Evolutionary conservation across 2,888 invertebrate genomes (phyloP), one percentile per base, ranked within the genome.

Genomic region (Autographa pulchrina): DNA sequence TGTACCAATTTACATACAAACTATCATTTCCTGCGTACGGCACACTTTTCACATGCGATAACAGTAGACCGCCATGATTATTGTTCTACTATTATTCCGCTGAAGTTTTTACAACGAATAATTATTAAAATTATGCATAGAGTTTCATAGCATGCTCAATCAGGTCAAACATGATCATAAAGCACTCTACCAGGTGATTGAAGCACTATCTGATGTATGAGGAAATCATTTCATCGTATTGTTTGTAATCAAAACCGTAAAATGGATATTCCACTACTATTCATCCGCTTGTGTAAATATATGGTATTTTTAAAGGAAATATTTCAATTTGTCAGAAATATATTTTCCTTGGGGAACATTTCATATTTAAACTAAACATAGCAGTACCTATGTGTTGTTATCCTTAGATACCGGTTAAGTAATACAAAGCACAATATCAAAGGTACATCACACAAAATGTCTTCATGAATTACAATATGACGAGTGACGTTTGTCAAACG

Each of bases 21-120:
- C 90, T 91, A 90, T 89, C 90, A 89, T 89, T 93, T 94, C 94
- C 94, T 92, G 93, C 86, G 86, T 86, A 86, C 88, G 91, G 86
- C 91, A 92, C 82, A 93, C 89, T 89, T 92, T 93, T 90, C 85
- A 90, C 86, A 86, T 83, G 84, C 87, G 92, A 92, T 91, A 91
- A 84, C 83, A 78, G 74, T 75, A 75, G 60, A 81, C 73, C 48
- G 70, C 75, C 68, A 82, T 78, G 60, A 70, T 75, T 70, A 71
- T 66, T 74, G 54, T 74, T 65, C 61, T 72, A 58, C 70, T 62
- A 56, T 72, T 35, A 72, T 71, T 62, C 73, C 65, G 67, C 62
- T 68, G 35, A 62, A 72, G 5, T 73, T 75, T 80, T 71, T n/a
- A 58, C 48, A 67, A 63, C 66, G 54, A 71, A 63, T 79, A 25